These are phyloP conservation scores for Cenopis cana DNA, from an alignment of 2,888 invertebrate genomes.

Conservation along the genomic window DNA sequence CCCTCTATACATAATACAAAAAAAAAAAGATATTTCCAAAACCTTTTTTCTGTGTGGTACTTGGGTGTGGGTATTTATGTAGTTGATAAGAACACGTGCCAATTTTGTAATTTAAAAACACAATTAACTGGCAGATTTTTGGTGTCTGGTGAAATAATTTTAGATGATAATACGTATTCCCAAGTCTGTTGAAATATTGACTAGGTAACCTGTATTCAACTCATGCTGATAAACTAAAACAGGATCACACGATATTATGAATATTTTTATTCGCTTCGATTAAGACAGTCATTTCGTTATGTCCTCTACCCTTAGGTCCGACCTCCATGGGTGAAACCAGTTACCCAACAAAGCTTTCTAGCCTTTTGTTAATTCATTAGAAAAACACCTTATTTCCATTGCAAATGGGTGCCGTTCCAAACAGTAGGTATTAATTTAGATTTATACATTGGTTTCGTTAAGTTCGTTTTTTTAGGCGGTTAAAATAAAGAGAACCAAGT, in stretches of 20 bases:
- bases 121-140: too few species aligned
- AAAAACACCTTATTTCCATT: slow-evolving; percentile 68
- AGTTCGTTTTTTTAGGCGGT: not conserved
- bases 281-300: slow-evolving; percentile 22
- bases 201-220: not conserved
- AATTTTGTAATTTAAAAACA: too few species aligned
- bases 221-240: not conserved
- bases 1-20: too few species aligned
- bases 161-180: too few species aligned
- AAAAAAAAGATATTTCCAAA: too few species aligned
- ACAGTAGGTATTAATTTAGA: slow-evolving; percentile 28
- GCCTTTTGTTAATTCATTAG: slow-evolving; percentile 74
- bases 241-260: not conserved
- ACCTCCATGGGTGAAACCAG: slow-evolving; percentile 57
- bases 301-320: slow-evolving; percentile 51
- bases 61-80: too few species aligned
- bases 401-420: slow-evolving; percentile 56
- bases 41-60: too few species aligned
- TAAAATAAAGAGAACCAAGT: not conserved
- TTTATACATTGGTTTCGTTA: not conserved
- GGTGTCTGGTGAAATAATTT: too few species aligned
- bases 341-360: slow-evolving; percentile 63
- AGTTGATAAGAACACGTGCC: too few species aligned
- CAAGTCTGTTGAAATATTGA: too few species aligned
- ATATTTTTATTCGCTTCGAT: not conserved